Evolutionary conservation across 1,140 invertebrate genomes (phyloP).

Genomic region (Hylyphantes graminicola): DNA sequence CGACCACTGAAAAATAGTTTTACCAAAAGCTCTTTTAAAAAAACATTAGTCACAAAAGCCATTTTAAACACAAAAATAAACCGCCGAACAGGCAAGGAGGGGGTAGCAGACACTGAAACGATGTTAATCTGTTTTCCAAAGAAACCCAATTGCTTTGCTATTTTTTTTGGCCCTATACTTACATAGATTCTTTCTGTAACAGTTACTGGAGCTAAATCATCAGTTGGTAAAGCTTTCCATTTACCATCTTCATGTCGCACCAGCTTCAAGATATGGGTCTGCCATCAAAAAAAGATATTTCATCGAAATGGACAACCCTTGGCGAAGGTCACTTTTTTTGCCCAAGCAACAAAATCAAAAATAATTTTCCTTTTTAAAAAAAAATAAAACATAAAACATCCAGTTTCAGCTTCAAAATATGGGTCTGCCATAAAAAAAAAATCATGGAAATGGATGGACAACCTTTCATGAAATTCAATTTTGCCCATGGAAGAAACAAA

Average conservation of each 20-base stretch:
- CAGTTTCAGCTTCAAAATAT: background rate
- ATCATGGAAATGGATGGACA: background rate
- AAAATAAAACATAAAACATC: background rate
- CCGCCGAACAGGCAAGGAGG: background rate
- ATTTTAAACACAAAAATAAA: conserved; percentile 2
- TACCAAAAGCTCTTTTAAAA: background rate
- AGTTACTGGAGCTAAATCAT: conserved; percentile 24
- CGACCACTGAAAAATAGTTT: background rate
- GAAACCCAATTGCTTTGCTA: background rate
- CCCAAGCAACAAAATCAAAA: background rate
- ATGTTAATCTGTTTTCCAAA: conserved; percentile 13
- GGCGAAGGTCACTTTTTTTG: background rate
- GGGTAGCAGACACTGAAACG: background rate
- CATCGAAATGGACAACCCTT: conserved; percentile 36
- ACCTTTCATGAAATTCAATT: background rate
- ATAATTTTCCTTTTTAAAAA: background rate
- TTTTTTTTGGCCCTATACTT: conserved; percentile 44
- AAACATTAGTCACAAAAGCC: conserved; percentile 15
- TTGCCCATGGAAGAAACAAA: background rate
- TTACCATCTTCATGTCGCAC: conserved; percentile 55
- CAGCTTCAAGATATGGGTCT: conserved; percentile 58
- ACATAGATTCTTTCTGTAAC: conserved; percentile 46
- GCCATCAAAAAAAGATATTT: conserved; percentile 59
- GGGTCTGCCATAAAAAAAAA: background rate
- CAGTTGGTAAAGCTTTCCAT: conserved; percentile 56